Base-by-base conservation (phyloP, 2,888 invertebrate species). In the Dryococelus australis region DNA sequence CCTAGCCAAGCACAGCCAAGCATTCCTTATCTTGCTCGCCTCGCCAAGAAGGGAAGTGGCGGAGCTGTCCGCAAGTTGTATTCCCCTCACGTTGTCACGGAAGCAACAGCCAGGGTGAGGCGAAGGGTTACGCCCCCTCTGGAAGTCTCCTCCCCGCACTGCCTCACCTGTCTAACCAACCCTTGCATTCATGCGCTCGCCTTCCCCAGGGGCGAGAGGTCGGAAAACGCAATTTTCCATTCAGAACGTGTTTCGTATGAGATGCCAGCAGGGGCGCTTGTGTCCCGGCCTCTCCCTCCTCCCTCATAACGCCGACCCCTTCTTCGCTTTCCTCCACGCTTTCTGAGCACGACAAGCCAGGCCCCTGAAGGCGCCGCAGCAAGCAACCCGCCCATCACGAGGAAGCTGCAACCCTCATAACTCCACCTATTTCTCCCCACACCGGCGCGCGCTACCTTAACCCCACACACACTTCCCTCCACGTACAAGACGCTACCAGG, bases 191-290 rank as follows among this genome's bases (percentile, higher is more conserved):
- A 65, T 65, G 65, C 65, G 65, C 1, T 35, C 65, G 8, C 65
- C 65, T 65, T n/a, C 24, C 65, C 65, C 83, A 4, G 83, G 27
- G 35, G 83, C 28, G 83, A 4, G 43, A 35, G 28, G 83, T 28
- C 35, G 83, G 79, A 84, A 87, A 87, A 87, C 84, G 87, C 86
- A 86, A 87, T 87, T 87, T 84, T 86, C 87, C 86, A 87, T 87
- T 87, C 87, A 86, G 86, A 86, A 81, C 85, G 86, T 87, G 87
- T 87, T 80, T 85, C 87, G 81, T 87, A 87, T 87, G 84, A 87
- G 85, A 47, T 83, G 87, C 35, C 43, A 87, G 84, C 43, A 80
- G 79, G 24, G n/a, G 65, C 65, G 65, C 65, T 65, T n/a, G 65
- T 65, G 65, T 65, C 47, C 47, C 47, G 47, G 16, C 47, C 47